Evolutionary conservation across 2,888 invertebrate genomes (phyloP).

Genomic region (Baronia brevicornis): DNA sequence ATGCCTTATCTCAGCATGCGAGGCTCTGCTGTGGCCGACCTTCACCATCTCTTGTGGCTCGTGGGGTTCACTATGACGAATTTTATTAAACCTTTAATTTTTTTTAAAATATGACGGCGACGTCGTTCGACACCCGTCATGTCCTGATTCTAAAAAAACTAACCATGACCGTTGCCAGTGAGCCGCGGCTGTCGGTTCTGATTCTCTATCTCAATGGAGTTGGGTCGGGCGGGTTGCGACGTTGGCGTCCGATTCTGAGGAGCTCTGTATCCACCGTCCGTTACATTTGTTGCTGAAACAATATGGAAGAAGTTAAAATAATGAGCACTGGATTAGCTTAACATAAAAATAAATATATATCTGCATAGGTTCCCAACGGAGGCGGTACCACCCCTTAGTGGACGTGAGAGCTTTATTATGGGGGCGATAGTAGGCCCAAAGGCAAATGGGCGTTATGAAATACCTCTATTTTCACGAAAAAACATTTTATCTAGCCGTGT

Average conservation of each 20-base stretch:
- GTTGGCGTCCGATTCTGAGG: constrained; percentile 51
- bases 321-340: background rate
- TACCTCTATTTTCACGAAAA: no score
- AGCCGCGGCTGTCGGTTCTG: constrained; percentile 60
- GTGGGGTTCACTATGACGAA: no score
- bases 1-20: no score
- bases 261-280: constrained; percentile 56
- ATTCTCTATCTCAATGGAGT: constrained; percentile 89
- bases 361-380: no score
- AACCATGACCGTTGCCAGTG: constrained; percentile 67
- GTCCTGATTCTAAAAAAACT: constrained; percentile 12
- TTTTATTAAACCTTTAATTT: background rate
- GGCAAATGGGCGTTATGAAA: no score
- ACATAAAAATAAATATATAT: background rate
- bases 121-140: no score
- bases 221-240: constrained; percentile 84
- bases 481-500: no score
- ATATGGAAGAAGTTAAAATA: constrained; percentile 5
- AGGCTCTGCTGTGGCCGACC: no score
- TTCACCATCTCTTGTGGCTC: no score
- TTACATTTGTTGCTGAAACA: constrained; percentile 49
- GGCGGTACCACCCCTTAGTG: no score
- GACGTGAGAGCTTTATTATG: no score
- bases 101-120: background rate
- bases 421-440: no score